Percentiles rank a stretch among this genome's conserved stretches.
Conservation (phyloP, 2,888 invertebrate species). For the Odontomyia ornata region DNA sequence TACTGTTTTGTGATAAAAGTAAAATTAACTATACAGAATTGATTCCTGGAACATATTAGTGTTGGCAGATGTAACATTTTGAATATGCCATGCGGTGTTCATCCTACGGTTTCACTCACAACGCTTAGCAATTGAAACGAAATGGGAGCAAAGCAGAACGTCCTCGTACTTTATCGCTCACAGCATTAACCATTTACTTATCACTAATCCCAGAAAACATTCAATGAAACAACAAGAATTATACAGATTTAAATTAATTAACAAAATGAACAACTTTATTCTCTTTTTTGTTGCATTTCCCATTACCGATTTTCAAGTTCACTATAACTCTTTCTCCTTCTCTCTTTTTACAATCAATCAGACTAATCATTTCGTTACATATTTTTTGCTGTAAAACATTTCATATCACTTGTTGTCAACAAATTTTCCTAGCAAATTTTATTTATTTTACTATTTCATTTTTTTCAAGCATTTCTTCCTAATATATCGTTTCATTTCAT, state of each 20-base stretch:
- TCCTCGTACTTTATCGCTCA: too few relatives aligned
- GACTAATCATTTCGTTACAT: slow-evolving; percentile 25
- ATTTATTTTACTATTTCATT: not conserved
- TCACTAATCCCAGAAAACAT: not conserved
- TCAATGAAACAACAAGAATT: not conserved
- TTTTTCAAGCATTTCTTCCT: not conserved
- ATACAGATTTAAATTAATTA: slow-evolving; percentile 37
- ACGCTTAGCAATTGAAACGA: too few relatives aligned
- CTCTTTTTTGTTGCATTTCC: slow-evolving; percentile 20
- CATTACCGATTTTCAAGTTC: not conserved
- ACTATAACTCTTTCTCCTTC: not conserved
- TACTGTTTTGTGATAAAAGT: too few relatives aligned
- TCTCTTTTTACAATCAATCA: slow-evolving; percentile 22
- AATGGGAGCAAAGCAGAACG: too few relatives aligned
- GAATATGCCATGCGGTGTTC: too few relatives aligned
- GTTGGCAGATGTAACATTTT: too few relatives aligned
- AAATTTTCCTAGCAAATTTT: not conserved
- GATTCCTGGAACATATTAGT: too few relatives aligned
- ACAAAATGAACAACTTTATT: slow-evolving; percentile 45
- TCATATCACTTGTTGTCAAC: slow-evolving; percentile 32
- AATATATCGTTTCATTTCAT: not conserved
- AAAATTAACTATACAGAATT: too few relatives aligned
- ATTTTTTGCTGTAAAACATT: slow-evolving; percentile 19
- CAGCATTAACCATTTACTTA: too few relatives aligned
- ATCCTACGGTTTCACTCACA: too few relatives aligned